Evolutionary conservation across 2,113 vertebrate species (phyloP), one percentile per base, ranked within the genome.

Genomic region (Poecilia latipinna): DNA sequence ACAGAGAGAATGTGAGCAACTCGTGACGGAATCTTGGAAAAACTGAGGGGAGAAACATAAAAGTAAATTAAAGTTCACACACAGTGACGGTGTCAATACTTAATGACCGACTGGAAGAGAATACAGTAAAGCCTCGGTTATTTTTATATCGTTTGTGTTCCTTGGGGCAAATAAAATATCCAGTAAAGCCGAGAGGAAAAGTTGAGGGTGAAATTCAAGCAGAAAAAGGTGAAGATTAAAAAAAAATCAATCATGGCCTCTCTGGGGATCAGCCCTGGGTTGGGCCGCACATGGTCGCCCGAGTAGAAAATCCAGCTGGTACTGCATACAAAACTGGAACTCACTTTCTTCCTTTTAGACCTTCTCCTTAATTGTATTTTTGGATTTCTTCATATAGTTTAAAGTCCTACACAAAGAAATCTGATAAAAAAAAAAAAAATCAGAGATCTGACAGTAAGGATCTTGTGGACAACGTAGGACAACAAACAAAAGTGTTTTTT

Each of bases 211-310:
- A 74, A 78, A 73, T 82, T 69, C 65, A 62, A 70, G 67, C 62
- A 80, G 73, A 68, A 77, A 80, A 88, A 75, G 76, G 83, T 80
- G 74, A 42, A 77, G 76, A 82, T 85, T 82, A 71, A 78, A 80
- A 74, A 69, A 68, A 74, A 85, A 81, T 78, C 71, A 83, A 79
- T 84, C 82, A 68, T 31, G 65, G 73, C 39, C 31, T 44, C 69
- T 70, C 37, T 3, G 8, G 62, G 75, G 78, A 76, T 81, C 75
- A 75, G 74, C 51, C 37, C 75, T 72, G 44, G 68, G 72, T 70
- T 64, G 31, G 39, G 62, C 61, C 64, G 66, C 72, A 72, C 78
- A 75, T 61, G 63, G 42, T 42, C 33, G 77, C 68, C 65, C 72
- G 69, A 65, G 70, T 39, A 65, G 68, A 74, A 86, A 82, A 79